Percentiles rank a stretch among this genome's conserved stretches.
Conservation (phyloP, 1,140 invertebrate genomes). For the Aphis gossypii region DNA sequence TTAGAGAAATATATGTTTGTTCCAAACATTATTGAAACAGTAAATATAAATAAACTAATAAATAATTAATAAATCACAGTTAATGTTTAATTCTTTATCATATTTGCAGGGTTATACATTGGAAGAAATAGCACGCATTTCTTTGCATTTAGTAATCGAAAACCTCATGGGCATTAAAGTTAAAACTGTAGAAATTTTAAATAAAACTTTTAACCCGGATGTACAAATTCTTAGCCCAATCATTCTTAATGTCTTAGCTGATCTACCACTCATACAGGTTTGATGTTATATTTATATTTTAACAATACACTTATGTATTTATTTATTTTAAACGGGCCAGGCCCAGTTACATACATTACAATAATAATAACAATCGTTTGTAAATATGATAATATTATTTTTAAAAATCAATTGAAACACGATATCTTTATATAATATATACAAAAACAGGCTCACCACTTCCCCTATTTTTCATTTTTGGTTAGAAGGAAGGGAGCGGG, state of each 20-base stretch:
- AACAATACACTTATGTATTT: background rate
- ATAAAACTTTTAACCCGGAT: conserved; percentile 64
- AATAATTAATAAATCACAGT: background rate
- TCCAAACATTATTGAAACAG: conserved; percentile 67
- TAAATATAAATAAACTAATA: conserved; percentile 43
- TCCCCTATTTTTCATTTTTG: no score
- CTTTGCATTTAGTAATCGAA: conserved; percentile 80
- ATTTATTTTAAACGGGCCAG: no score
- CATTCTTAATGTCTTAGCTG: conserved; percentile 62
- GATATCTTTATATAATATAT: no score
- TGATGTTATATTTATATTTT: background rate
- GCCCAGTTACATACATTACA: no score
- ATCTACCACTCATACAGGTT: conserved; percentile 66
- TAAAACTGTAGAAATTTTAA: conserved; percentile 74
- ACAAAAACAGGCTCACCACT: no score
- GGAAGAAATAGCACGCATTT: conserved; percentile 66
- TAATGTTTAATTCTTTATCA: background rate
- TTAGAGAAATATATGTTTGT: conserved; percentile 81
- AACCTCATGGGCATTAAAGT: conserved; percentile 75
- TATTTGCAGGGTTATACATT: conserved; percentile 59
- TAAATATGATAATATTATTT: no score
- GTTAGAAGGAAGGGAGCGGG: no score
- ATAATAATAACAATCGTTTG: no score
- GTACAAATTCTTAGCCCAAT: conserved; percentile 64
- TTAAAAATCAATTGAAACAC: no score